Percentiles rank a stretch among this genome's conserved stretches.
Conservation (phyloP, 2,888 invertebrate species). For the Mesopsocus fuscifrons region DNA sequence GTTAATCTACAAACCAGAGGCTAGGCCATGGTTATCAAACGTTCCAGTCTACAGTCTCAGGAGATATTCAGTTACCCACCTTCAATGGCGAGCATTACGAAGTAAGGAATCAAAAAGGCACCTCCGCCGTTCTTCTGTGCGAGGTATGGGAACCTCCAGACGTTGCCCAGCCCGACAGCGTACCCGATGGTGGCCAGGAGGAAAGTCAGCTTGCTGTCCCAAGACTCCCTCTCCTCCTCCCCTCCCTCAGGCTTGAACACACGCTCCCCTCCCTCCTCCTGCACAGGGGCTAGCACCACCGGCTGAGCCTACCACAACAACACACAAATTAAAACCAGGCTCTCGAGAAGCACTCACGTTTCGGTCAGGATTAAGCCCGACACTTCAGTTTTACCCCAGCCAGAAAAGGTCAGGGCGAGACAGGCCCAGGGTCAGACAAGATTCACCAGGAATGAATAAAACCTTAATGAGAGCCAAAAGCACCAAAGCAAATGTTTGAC, state of each 20-base stretch:
- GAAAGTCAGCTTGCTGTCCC: slow-evolving; percentile 87
- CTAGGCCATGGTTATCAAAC: too few relatives aligned
- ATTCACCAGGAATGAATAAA: too few relatives aligned
- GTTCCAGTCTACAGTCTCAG: too few relatives aligned
- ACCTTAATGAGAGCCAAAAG: too few relatives aligned
- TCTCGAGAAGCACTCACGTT: too few relatives aligned
- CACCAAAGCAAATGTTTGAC: too few relatives aligned
- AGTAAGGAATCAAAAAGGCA: slow-evolving; percentile 92
- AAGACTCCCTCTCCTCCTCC: slow-evolving; percentile 66
- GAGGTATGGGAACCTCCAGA: slow-evolving; percentile 88
- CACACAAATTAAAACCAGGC: not conserved
- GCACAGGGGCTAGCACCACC: not conserved
- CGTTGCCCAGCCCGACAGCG: slow-evolving; percentile 86
- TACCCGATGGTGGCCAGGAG: slow-evolving; percentile 85
- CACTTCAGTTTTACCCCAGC: too few relatives aligned
- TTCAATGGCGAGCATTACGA: slow-evolving; percentile 84
- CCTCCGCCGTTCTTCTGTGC: slow-evolving; percentile 92
- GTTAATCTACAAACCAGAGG: too few relatives aligned
- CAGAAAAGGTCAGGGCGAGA: too few relatives aligned
- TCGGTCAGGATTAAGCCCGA: slow-evolving; percentile 21
- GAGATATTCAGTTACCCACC: too few relatives aligned
- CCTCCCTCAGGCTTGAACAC: slow-evolving; percentile 48
- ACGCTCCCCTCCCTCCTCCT: slow-evolving; percentile 38
- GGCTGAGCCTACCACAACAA: slow-evolving; percentile 8
- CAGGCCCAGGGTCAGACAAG: too few relatives aligned